phyloP scores from a whole-genome alignment of 2,888 invertebrate species.

The Calameuta idolon region DNA sequence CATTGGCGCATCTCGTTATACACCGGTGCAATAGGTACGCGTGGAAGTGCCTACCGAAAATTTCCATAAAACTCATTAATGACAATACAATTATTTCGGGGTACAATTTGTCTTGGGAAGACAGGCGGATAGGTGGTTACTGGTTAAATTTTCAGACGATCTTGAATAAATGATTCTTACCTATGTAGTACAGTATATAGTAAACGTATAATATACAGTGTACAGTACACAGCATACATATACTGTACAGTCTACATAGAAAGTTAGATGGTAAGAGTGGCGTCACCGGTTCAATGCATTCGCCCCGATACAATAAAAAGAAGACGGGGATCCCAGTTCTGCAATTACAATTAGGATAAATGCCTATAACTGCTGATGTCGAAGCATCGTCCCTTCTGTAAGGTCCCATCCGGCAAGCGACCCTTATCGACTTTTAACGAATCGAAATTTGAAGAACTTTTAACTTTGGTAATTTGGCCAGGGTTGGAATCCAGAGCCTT shows the following conservation, averaged over 20 bases:
- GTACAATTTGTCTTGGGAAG: conserved; percentile 31
- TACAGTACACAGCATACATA: neutral
- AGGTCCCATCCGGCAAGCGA: neutral
- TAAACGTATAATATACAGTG: no score
- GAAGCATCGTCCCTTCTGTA: neutral
- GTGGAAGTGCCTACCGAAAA: conserved; percentile 20
- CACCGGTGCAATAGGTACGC: neutral
- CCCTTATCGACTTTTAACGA: conserved; percentile 17
- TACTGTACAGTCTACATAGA: neutral
- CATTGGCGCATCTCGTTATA: conserved; percentile 22
- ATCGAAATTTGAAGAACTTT: conserved; percentile 9
- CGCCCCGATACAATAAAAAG: neutral
- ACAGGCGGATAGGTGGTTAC: conserved; percentile 8
- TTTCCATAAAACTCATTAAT: conserved; percentile 52
- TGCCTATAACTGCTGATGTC: conserved; percentile 26
- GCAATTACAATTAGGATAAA: conserved; percentile 41
- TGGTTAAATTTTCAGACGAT: conserved; percentile 6
- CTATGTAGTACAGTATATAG: neutral
- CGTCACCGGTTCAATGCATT: neutral
- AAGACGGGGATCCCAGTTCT: neutral
- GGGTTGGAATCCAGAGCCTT: neutral
- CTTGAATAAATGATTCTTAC: conserved; percentile 22
- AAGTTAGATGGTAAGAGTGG: neutral
- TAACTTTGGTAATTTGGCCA: neutral
- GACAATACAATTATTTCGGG: conserved; percentile 52